These are phyloP conservation scores for Pseudochirops cupreus DNA, from an alignment of 2,797 vertebrate genomes.

Conservation along the genomic window DNA sequence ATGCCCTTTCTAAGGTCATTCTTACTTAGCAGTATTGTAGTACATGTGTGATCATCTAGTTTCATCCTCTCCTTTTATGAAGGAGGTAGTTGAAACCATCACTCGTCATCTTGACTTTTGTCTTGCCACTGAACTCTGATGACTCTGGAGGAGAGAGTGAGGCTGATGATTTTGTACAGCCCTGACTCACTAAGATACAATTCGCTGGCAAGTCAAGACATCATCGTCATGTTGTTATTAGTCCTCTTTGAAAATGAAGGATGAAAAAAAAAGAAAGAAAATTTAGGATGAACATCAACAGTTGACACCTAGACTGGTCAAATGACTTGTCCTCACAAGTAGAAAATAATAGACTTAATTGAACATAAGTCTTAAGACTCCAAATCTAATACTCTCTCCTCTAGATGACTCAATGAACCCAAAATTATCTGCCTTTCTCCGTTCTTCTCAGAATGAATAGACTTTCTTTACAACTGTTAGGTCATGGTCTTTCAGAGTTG, in stretches of 20 bases:
- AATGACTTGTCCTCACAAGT: neutral
- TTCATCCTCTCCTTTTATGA: neutral
- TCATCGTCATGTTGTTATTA: neutral
- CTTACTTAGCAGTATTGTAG: neutral
- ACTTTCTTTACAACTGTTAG: neutral
- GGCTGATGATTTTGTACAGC: neutral
- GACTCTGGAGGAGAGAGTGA: neutral
- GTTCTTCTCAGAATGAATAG: neutral
- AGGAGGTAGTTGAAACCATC: neutral
- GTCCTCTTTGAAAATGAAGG: neutral
- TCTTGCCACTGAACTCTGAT: neutral
- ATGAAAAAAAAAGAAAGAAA: neutral
- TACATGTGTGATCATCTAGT: neutral
- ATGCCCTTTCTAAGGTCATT: neutral
- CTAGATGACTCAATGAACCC: neutral
- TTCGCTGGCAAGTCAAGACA: neutral
- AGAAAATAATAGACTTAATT: neutral
- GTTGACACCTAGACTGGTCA: neutral
- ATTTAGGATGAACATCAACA: neutral
- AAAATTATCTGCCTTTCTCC: neutral
- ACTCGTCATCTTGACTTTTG: neutral
- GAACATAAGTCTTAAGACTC: neutral
- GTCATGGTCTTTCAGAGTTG: neutral
- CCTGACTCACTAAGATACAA: neutral
- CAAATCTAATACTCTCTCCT: neutral